Percentiles rank a stretch among this genome's conserved stretches.
phyloP scores from a whole-genome alignment of 1,140 invertebrate species.

The Thalassaphorura encarpata region DNA sequence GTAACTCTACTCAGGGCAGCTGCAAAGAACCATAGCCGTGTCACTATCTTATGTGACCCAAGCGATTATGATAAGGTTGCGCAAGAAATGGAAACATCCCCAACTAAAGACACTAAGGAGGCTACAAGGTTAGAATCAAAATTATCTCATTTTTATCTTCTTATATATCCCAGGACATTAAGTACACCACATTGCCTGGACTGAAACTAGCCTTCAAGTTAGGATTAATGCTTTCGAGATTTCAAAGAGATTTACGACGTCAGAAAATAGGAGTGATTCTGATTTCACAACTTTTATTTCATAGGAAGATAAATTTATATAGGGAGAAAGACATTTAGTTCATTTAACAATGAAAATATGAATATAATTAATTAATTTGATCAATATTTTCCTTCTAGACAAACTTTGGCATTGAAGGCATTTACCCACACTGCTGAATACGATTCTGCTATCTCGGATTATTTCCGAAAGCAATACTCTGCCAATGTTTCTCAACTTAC shows the following conservation, averaged over 20 bases:
- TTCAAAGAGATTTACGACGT: no score
- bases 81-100: slow-evolving; percentile 54
- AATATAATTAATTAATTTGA: background rate
- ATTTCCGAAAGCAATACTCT: slow-evolving; percentile 85
- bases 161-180: no score
- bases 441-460: slow-evolving; percentile 88
- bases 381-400: slow-evolving; percentile 41
- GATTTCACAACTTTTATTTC: no score
- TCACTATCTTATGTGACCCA: slow-evolving; percentile 90
- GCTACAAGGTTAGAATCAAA: slow-evolving; percentile 61
- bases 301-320: no score
- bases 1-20: slow-evolving; percentile 89
- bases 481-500: slow-evolving; percentile 63
- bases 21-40: slow-evolving; percentile 93
- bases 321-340: no score
- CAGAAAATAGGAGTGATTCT: no score
- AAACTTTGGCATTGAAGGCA: slow-evolving; percentile 73
- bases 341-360: background rate
- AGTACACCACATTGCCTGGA: no score
- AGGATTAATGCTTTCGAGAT: no score
- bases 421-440: slow-evolving; percentile 94
- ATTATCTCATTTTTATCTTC: no score
- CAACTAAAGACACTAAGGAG: slow-evolving; percentile 52
- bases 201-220: no score
- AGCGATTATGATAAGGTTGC: slow-evolving; percentile 71